Percentiles rank a stretch among this genome's conserved stretches.
Conservation (phyloP, 2,797 vertebrate species). For the Spatula versicolor region DNA sequence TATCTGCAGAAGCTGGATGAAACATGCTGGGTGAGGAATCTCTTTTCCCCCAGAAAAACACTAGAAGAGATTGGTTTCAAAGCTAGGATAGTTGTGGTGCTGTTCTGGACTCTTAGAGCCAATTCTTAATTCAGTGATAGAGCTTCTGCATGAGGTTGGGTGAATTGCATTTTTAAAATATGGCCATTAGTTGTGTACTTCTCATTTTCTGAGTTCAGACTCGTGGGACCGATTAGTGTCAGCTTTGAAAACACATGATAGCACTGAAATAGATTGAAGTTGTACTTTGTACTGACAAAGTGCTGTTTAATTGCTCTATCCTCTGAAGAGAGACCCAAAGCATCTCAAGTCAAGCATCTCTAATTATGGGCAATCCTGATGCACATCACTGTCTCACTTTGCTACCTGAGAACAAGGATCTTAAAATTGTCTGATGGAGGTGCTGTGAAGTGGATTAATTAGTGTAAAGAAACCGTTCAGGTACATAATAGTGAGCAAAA, state of each 20-base stretch:
- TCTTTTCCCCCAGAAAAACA: background rate
- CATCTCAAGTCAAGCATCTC: conserved; percentile 44
- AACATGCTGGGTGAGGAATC: background rate
- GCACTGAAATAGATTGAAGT: conserved; percentile 58
- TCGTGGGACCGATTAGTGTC: conserved; percentile 50
- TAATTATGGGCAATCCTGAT: conserved; percentile 26
- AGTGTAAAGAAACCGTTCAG: background rate
- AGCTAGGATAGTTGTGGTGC: background rate
- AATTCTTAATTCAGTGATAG: background rate
- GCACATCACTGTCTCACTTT: background rate
- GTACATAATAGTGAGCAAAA: background rate
- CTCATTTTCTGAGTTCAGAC: conserved; percentile 51
- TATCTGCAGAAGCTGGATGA: background rate
- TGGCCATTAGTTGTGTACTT: conserved; percentile 46
- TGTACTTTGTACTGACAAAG: conserved; percentile 66
- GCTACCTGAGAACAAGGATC: background rate
- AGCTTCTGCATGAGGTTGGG: background rate
- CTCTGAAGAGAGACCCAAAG: conserved; percentile 58
- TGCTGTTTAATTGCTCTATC: conserved; percentile 63
- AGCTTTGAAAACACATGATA: conserved; percentile 61
- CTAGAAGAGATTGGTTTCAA: background rate
- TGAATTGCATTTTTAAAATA: background rate
- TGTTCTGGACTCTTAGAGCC: background rate
- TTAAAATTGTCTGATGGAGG: background rate
- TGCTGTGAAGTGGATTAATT: background rate